These are phyloP conservation scores for Molorchus minor DNA, from an alignment of 2,888 invertebrate species.

Conservation along the genomic window DNA sequence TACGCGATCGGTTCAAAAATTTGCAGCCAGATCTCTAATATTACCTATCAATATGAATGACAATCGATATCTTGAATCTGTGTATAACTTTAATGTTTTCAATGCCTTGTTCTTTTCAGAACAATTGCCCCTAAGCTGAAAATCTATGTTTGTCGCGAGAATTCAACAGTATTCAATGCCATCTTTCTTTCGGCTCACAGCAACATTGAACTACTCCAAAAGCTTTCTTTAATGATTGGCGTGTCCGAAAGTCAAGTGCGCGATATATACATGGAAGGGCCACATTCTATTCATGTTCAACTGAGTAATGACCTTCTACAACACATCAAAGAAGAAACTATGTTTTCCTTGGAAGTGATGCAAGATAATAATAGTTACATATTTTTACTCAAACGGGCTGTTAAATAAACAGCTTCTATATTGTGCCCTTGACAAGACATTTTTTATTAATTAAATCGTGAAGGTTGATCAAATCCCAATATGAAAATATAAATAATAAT, in stretches of 20 bases:
- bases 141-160: constrained; percentile 81
- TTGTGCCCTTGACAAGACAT: constrained; percentile 3
- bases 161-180: constrained; percentile 77
- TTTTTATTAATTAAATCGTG: no score
- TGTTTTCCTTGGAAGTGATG: constrained; percentile 71
- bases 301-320: constrained; percentile 87
- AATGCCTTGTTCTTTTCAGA: constrained; percentile 59
- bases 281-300: constrained; percentile 83
- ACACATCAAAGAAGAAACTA: constrained; percentile 82
- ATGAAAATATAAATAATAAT: no score
- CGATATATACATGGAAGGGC: constrained; percentile 81
- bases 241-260: constrained; percentile 57
- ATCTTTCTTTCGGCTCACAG: constrained; percentile 78
- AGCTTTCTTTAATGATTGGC: constrained; percentile 71
- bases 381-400: constrained; percentile 62
- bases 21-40: no score
- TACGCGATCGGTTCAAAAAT: no score
- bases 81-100: no score
- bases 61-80: no score
- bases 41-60: no score
- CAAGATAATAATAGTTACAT: constrained; percentile 60
- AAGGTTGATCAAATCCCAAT: no score
- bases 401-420: constrained; percentile 34
- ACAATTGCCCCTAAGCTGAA: constrained; percentile 80
- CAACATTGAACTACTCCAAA: constrained; percentile 72